These are phyloP conservation scores for Ellobium chinense DNA, from an alignment of 2,888 invertebrate species.

Conservation along the genomic window DNA sequence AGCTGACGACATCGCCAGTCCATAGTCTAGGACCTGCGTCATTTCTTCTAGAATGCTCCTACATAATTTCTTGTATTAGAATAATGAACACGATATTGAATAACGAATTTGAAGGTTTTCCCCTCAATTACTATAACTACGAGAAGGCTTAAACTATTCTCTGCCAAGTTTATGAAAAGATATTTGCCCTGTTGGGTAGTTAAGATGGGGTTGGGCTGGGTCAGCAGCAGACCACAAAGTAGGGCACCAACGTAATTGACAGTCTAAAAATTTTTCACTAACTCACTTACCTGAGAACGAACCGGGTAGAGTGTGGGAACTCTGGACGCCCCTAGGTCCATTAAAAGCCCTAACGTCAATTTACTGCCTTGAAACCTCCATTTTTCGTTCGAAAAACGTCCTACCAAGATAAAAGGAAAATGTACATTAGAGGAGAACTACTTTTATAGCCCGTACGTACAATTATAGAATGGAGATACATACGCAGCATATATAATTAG, in stretches of 20 bases:
- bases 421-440: constrained; percentile 18
- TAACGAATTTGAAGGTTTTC: no score
- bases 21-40: no score
- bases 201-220: background rate
- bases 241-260: background rate
- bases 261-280: background rate
- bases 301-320: constrained; percentile 65
- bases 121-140: no score
- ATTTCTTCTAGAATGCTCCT: no score
- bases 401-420: constrained; percentile 17
- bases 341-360: constrained; percentile 58
- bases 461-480: background rate
- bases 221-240: background rate
- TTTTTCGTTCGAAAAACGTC: constrained; percentile 45
- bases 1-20: no score
- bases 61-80: no score
- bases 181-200: no score
- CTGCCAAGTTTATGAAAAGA: no score
- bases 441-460: background rate
- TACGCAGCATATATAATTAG: constrained; percentile 15
- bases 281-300: constrained; percentile 62
- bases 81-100: no score
- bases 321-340: constrained; percentile 70
- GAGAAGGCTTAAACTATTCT: no score
- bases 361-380: constrained; percentile 58